Base-by-base conservation (phyloP, 1,140 invertebrate species). In the Chymomyza costata region DNA sequence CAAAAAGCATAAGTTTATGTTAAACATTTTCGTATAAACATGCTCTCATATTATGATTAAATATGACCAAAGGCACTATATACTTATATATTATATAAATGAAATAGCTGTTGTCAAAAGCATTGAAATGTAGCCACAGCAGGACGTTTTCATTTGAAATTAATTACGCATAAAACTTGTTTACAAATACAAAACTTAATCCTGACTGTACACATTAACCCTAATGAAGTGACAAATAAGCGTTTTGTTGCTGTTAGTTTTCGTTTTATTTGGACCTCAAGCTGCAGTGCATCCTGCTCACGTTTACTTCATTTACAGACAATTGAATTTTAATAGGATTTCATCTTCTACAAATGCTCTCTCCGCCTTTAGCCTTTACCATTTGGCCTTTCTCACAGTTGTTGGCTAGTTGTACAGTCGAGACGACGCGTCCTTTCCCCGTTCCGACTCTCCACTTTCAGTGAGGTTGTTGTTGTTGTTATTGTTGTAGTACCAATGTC, bases 201-300 rank as follows among this genome's bases (percentile, higher is more conserved):
- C 67, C 65, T 53, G 40, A 43, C 48, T 47, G 54, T 64, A 64
- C 64, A 52, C 73, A 80, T 80, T 80, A 80, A 80, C 68, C 67
- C 81, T 80, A 80, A 80, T 80, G 81, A 68, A 80, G 73, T 80
- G 73, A 80, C 73, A 80, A 80, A 80, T 73, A 78, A 65, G 13
- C 13, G 35, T 16, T 6, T 16, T 16, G 32, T 10, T 10, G 32
- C 32, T 14, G 32, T 34, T 34, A 13, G 3, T 14, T 6, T 34
- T 10, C 6, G 3, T 14, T 3, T 14, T 34, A 10, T 14, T 10
- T 3, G 8, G 2, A 13, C n/a, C 32, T 34, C 5, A 34, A 11
- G 32, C 32, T 34, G 3, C 35, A 16, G 5, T 50, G 31, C 13
- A 19, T 13, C 32, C 21, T 5, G n/a, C 15, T 5, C 13, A 7